These are phyloP conservation scores for Brenthis daphne DNA, from an alignment of 2,888 invertebrate genomes.

Conservation along the genomic window DNA sequence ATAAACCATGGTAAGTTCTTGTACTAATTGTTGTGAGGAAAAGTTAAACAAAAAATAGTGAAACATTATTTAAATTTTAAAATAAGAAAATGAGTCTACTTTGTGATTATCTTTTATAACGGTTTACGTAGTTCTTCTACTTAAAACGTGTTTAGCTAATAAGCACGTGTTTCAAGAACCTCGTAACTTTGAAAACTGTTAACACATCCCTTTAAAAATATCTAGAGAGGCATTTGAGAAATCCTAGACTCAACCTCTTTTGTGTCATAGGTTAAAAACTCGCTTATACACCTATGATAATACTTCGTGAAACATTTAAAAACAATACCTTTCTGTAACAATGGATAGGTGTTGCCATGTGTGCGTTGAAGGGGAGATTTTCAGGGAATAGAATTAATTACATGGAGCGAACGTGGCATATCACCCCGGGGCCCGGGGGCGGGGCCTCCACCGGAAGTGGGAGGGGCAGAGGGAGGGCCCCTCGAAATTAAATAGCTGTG, in stretches of 20 bases:
- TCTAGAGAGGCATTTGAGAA: neutral
- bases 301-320: constrained; percentile 24
- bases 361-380: constrained; percentile 33
- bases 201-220: constrained; percentile 1
- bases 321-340: constrained; percentile 34
- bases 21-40: too few relatives aligned
- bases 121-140: too few relatives aligned
- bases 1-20: too few relatives aligned
- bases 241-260: constrained; percentile 3
- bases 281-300: constrained; percentile 20
- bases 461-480: constrained; percentile 39
- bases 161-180: neutral
- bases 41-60: too few relatives aligned
- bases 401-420: constrained; percentile 46
- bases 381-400: constrained; percentile 52
- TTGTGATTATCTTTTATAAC: too few relatives aligned
- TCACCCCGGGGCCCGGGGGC: constrained; percentile 45
- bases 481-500: constrained; percentile 48
- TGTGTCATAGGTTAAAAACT: constrained; percentile 14
- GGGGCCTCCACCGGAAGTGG: constrained; percentile 44
- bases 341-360: constrained; percentile 38
- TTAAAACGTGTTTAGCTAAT: too few relatives aligned
- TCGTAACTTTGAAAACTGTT: neutral
- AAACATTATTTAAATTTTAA: too few relatives aligned
- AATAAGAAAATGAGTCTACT: too few relatives aligned